These are phyloP conservation scores for Diplolepis rosae DNA, from an alignment of 2,888 invertebrate species.

Conservation along the genomic window DNA sequence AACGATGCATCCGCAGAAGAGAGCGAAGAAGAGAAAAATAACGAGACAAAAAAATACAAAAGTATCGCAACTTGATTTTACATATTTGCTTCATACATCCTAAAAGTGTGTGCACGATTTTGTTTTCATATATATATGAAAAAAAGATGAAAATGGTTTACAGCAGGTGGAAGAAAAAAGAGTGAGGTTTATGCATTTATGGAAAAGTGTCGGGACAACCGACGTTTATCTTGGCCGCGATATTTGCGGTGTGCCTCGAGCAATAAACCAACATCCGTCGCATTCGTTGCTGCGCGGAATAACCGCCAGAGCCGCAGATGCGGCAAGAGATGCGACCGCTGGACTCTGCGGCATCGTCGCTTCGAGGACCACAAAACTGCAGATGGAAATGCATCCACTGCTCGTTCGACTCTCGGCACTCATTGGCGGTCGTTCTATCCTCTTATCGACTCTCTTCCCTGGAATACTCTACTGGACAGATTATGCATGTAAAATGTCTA, in stretches of 20 bases:
- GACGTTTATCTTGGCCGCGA: constrained; percentile 41
- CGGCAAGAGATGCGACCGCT: constrained; percentile 51
- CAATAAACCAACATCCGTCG: constrained; percentile 49
- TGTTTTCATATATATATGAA: neutral
- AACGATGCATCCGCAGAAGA: neutral
- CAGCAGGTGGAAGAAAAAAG: neutral
- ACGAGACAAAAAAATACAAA: constrained; percentile 24
- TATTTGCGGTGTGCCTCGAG: constrained; percentile 43
- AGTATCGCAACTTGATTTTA: neutral
- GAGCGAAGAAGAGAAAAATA: constrained; percentile 2
- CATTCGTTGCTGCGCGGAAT: constrained; percentile 51
- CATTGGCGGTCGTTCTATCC: too few species aligned
- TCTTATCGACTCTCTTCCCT: neutral
- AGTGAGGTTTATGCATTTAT: constrained; percentile 24
- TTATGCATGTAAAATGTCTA: constrained; percentile 1
- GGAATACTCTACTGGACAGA: neutral
- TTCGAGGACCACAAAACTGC: constrained; percentile 58
- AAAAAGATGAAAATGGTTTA: constrained; percentile 8
- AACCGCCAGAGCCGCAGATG: constrained; percentile 59
- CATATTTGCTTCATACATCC: neutral
- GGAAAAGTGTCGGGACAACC: constrained; percentile 7
- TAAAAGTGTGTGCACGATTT: neutral
- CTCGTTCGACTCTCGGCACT: constrained; percentile 19
- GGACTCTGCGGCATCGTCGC: constrained; percentile 54
- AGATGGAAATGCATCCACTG: constrained; percentile 43